phyloP scores from a whole-genome alignment of 2,888 invertebrate species.

The Griposia aprilina region DNA sequence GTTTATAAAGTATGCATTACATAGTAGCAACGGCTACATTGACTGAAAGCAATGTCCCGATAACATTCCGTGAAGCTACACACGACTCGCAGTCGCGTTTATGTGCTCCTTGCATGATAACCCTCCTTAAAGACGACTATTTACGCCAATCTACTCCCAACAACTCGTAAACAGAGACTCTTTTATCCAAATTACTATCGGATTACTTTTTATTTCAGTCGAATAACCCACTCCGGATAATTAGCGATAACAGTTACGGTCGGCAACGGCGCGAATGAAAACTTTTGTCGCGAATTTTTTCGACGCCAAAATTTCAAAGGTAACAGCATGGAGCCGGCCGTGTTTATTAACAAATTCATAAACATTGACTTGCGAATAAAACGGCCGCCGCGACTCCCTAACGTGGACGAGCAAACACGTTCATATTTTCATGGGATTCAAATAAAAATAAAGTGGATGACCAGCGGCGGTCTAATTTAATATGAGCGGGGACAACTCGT shows the following conservation, averaged over 20 bases:
- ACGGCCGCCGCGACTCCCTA: slow-evolving; percentile 80
- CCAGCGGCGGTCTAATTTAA: slow-evolving; percentile 88
- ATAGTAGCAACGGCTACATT: slow-evolving; percentile 63
- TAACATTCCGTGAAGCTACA: slow-evolving; percentile 77
- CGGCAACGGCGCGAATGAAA: slow-evolving; percentile 69
- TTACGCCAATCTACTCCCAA: slow-evolving; percentile 80
- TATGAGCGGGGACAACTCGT: slow-evolving; percentile 86
- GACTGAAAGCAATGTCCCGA: slow-evolving; percentile 73
- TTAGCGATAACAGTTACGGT: slow-evolving; percentile 80
- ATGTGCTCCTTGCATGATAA: slow-evolving; percentile 85
- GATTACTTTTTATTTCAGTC: slow-evolving; percentile 83
- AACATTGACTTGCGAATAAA: slow-evolving; percentile 88
- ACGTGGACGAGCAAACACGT: slow-evolving; percentile 85
- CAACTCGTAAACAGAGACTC: slow-evolving; percentile 81
- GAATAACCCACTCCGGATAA: slow-evolving; percentile 82
- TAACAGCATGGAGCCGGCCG: slow-evolving; percentile 77
- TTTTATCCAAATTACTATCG: slow-evolving; percentile 85
- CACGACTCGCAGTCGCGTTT: slow-evolving; percentile 80
- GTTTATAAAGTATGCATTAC: slow-evolving; percentile 60
- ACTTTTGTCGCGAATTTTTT: slow-evolving; percentile 76
- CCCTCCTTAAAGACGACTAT: slow-evolving; percentile 80
- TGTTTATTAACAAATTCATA: slow-evolving; percentile 90
- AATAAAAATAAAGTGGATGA: slow-evolving; percentile 89
- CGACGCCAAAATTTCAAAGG: slow-evolving; percentile 80
- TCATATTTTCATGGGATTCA: slow-evolving; percentile 89